Evolutionary conservation across 2,888 invertebrate genomes (phyloP), one percentile per base, ranked within the genome.

Genomic region (Drosophila cognata): DNA sequence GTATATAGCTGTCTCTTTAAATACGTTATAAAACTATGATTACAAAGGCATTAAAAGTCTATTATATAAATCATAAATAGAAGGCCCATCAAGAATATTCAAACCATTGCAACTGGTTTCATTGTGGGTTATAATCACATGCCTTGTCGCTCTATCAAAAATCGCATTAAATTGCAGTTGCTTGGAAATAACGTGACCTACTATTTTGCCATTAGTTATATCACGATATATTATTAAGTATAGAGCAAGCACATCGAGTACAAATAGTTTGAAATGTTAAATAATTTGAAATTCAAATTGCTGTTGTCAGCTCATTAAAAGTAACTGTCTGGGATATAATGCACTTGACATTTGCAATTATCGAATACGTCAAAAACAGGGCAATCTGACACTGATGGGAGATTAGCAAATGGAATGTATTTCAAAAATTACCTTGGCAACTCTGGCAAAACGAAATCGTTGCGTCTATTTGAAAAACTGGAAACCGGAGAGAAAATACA

Each of bases 261-360:
- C 52, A 62, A 46, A 51, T 43, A 4, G 28, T 31, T n/a, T 29
- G 35, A 38, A 21, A 55, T 46, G 38, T 21, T 36, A 52, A 55
- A 36, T 67, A 52, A 67, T 66, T 66, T 57, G 64, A 53, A 71
- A 63, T 58, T 36, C 33, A 48, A 80, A 80, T 73, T 65, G 33
- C 36, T 53, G 46, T n/a, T 74, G 71, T 43, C 58, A 70, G 69
- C 71, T 66, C 74, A 70, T 84, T 79, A 66, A 83, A 58, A 70
- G 36, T 55, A 59, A 71, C 71, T 73, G 43, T 29, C 46, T 60
- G 83, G 36, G 46, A 67, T 58, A 56, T 62, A 77, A 72, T 66
- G 61, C 75, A 67, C 77, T 79, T 66, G 68, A 68, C 65, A 67
- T 71, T 66, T 38, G 65, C 56, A 82, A 74, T 77, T 67, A 59